Percentiles rank a stretch among this genome's conserved stretches.
Evolutionary conservation across 2,797 vertebrate genomes (phyloP).

Genomic region (Ctenopoma multispine): DNA sequence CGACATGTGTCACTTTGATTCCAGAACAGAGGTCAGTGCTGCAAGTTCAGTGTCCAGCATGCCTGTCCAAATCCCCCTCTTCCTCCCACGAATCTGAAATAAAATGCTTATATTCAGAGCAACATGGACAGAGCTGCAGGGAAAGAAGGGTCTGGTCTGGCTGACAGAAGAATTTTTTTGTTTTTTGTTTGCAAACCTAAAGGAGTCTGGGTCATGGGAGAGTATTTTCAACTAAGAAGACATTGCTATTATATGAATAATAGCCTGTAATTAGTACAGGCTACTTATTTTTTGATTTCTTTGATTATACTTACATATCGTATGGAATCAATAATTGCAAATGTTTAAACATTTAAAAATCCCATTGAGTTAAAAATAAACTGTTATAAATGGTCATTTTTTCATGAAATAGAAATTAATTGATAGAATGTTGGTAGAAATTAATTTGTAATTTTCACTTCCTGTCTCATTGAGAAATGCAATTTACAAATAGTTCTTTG

Average conservation of each 20-base stretch:
- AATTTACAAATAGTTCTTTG: too few relatives aligned
- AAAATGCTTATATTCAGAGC: conserved; percentile 56
- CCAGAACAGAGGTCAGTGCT: conserved; percentile 50
- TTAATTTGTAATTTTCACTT: too few relatives aligned
- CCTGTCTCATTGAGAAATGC: too few relatives aligned
- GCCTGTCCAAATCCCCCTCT: conserved; percentile 68
- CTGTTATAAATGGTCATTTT: too few relatives aligned
- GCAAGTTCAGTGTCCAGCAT: conserved; percentile 66
- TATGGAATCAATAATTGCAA: too few relatives aligned
- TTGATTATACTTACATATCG: too few relatives aligned
- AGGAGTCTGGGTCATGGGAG: conserved; percentile 16
- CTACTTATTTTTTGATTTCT: too few relatives aligned
- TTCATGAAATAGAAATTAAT: too few relatives aligned
- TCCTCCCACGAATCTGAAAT: conserved; percentile 55
- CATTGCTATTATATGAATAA: neutral
- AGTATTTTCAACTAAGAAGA: neutral
- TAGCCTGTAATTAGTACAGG: too few relatives aligned
- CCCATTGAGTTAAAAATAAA: too few relatives aligned
- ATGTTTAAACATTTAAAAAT: too few relatives aligned
- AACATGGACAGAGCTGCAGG: conserved; percentile 62
- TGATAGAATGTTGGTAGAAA: too few relatives aligned
- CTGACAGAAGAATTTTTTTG: conserved; percentile 44
- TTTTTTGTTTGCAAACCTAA: conserved; percentile 24
- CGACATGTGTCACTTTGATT: conserved; percentile 84
- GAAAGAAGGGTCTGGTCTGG: conserved; percentile 7